Conservation (phyloP, 2,888 invertebrate genomes). For the Calameuta filiformis region DNA sequence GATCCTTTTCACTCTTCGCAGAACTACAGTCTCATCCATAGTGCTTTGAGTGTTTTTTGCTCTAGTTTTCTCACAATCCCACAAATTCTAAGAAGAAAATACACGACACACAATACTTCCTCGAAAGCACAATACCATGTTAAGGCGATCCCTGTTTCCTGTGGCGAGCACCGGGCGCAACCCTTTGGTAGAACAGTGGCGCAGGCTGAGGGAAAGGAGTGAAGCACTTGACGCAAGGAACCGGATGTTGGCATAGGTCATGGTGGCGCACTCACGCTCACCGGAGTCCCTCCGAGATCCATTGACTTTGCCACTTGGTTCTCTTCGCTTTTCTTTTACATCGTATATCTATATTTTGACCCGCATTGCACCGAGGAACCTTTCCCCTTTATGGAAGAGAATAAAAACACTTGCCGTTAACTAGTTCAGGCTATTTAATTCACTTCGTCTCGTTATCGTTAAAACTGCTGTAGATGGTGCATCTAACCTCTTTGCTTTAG, state of each 20-base stretch:
- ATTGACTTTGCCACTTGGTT: constrained; percentile 46
- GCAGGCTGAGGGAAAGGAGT: constrained; percentile 18
- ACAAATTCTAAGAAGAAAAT: neutral
- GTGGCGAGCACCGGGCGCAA: constrained; percentile 22
- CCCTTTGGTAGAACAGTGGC: constrained; percentile 30
- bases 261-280: constrained; percentile 38
- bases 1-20: constrained; percentile 34
- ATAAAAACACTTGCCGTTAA: constrained; percentile 34
- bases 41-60: neutral
- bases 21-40: neutral
- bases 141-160: constrained; percentile 25
- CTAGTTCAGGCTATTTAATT: constrained; percentile 32
- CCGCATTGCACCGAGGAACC: neutral
- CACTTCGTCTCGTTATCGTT: constrained; percentile 2
- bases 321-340: constrained; percentile 23
- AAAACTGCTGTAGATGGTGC: neutral
- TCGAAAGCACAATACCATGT: constrained; percentile 23
- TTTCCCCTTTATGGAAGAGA: constrained; percentile 17
- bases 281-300: constrained; percentile 44
- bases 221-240: constrained; percentile 42
- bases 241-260: constrained; percentile 48
- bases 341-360: neutral
- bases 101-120: neutral
- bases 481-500: neutral
- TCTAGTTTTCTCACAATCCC: neutral